Evolutionary conservation across 2,797 vertebrate species (phyloP), one percentile per base, ranked within the genome.

Genomic region (Lithobates sylvaticus): DNA sequence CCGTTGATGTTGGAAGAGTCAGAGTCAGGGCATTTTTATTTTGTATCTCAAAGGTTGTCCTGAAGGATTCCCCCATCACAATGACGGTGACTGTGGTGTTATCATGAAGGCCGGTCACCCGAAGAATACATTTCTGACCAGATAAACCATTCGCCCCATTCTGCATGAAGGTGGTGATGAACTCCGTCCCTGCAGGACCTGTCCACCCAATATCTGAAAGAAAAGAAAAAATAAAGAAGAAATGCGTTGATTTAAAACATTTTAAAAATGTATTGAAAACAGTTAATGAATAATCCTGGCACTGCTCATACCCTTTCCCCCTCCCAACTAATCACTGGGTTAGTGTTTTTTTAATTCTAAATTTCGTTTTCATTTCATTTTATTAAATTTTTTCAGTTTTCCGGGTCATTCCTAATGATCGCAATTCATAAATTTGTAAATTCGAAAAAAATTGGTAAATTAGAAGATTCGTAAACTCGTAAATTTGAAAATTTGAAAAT

Each of bases 101-200:
- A 10, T 76, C 74, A 0, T 88, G 84, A 82, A 93, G 78, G 27
- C 93, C 91, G 2, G 90, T 91, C 84, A 96, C 91, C 16, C 91
- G 86, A 21, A 97, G 86, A 42, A 90, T 81, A 81, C 92, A 90
- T 0, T 39, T 32, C 67, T 90, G 84, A 0, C 0, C 16, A 6
- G 29, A 44, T 1, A 90, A 88, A 34, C 47, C 0, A 0, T 64
- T 0, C 3, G 5, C 2, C 70, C 92, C 93, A 87, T 96, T 96
- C 89, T 96, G 89, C 92, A 96, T 89, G 86, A 96, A 96, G 8
- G 91, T 90, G 0, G 92, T 91, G 71, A 93, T 93, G 91, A 96
- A 97, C 70, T 95, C 92, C 42, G 32, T 89, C 61, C 95, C 94
- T 16, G 88, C 67, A 10, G 85, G 84, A 42, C 75, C 80, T 70